Evolutionary conservation across 2,113 vertebrate species (phyloP), one percentile per base, ranked within the genome.

Genomic region (Megatriorchis doriae): DNA sequence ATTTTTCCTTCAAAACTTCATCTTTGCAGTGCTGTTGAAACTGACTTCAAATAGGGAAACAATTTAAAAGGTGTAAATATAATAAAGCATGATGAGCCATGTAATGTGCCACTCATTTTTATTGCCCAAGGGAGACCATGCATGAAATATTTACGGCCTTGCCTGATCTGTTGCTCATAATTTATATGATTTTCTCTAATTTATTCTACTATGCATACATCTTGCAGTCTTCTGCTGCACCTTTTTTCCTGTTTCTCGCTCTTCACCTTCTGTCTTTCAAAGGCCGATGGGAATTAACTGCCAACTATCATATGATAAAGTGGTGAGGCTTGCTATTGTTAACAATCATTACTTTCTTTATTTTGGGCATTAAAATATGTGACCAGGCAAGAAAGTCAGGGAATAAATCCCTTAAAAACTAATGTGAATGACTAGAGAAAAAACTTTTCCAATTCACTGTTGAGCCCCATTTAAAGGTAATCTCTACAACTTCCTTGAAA

Each of bases 101-200:
- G n/a, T 73, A 86, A 95, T 81, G 23, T 66, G n/a, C 27, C 62
- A 82, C 38, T 93, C 77, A 91, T 43, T 91, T 96, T 73, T 93
- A 75, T 83, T 86, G 20, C 53, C 50, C 38, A 59, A 36, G 55
- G 15, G 50, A 90, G 36, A 83, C 62, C 58, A 82, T 47, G 48
- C 31, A 77, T 0, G 0, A 92, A 89, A 52, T 80, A 61, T 42
- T 93, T 43, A 20, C 3, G 43, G 22, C 21, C 22, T 84, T 84
- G 8, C 58, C 34, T 55, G 62, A 70, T 72, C 27, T 82, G 42
- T 55, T 93, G 20, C 50, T 89, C 13, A 40, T 47, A 61, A 45
- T 90, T 90, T 53, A 50, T 70, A 55, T 36, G 3, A 47, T 71
- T 92, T 73, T 2, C 10, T 47, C 25, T 40, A 47, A 83, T 73